Evolutionary conservation across 2,888 invertebrate species (phyloP).

Genomic region (Phrixothrix hirtus): DNA sequence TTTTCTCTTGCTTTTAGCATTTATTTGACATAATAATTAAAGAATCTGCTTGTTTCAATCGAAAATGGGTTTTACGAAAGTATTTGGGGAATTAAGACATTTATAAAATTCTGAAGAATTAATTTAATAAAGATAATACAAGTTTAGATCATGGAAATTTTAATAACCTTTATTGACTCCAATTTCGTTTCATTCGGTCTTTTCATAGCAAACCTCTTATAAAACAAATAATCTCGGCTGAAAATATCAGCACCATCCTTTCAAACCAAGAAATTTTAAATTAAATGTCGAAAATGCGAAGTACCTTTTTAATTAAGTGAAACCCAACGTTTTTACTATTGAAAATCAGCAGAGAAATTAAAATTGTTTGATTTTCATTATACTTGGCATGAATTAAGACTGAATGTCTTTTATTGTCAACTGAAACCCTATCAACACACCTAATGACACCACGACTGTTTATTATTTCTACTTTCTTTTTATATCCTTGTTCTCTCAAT

Average conservation of each 20-base stretch:
- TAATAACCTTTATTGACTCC: slow-evolving; percentile 43
- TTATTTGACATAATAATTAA: slow-evolving; percentile 16
- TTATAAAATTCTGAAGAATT: slow-evolving; percentile 34
- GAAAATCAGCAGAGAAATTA: slow-evolving; percentile 22
- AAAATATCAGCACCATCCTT: slow-evolving; percentile 28
- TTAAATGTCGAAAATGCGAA: slow-evolving; percentile 31
- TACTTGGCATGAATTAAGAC: slow-evolving; percentile 17
- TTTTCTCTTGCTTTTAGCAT: slow-evolving; percentile 9
- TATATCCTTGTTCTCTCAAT: slow-evolving; percentile 4
- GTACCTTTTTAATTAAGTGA: slow-evolving; percentile 34
- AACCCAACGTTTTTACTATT: slow-evolving; percentile 24
- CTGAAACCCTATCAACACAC: slow-evolving; percentile 16
- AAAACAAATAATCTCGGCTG: slow-evolving; percentile 31
- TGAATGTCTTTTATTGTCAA: slow-evolving; percentile 18
- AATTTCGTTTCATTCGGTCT: slow-evolving; percentile 36
- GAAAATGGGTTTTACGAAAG: slow-evolving; percentile 19
- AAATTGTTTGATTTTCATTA: slow-evolving; percentile 30
- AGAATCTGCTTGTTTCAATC: slow-evolving; percentile 12
- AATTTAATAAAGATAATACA: slow-evolving; percentile 42
- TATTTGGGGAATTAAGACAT: slow-evolving; percentile 32
- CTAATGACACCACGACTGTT: slow-evolving; percentile 13
- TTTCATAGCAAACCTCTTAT: slow-evolving; percentile 31
- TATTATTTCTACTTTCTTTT: slow-evolving; percentile 12
- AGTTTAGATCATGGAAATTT: slow-evolving; percentile 41
- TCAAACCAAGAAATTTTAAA: slow-evolving; percentile 32